Evolutionary conservation across 2,888 invertebrate genomes (phyloP), one percentile per base, ranked within the genome.

Genomic region (Lasioglossum pauxillum): DNA sequence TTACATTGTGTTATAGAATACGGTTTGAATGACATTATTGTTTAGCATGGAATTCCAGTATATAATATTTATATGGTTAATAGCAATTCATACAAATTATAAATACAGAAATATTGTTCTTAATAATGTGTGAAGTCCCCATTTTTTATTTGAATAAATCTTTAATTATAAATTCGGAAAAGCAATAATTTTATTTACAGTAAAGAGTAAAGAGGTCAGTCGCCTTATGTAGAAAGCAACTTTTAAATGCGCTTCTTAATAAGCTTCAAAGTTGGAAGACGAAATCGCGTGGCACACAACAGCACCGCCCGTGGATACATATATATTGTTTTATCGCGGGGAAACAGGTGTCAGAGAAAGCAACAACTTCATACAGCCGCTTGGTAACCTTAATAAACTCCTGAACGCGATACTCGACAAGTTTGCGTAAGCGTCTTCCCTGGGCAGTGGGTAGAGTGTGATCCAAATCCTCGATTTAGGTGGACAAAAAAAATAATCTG

Each of bases 381-480:
- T 0, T 49, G 71, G 69, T 44, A 75, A 71, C 71, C 74, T 77
- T 80, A 78, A 85, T 78, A 78, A 86, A 72, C 76, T 85, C 75
- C 73, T 38, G 75, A 80, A 80, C 67, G 74, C 46, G 38, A 74
- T 79, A 67, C 41, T 75, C 27, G 49, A 69, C 60, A 77, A 77
- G 69, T 80, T 84, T 31, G 53, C 27, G 23, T 31, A 35, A 27
- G 44, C 69, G 19, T 23, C 27, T n/a, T 60, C 35, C 14, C n/a
- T 19, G 44, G 60, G 10, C 44, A 53, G 31, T 69, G 49, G 31
- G 67, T 19, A 14, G 46, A 64, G 44, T 46, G 31, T 41, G 38
- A 57, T 64, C 1, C 5, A 16, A 64, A 64, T 31, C 27, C 2
- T 31, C 60, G 5, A 60, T 27, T 60, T 27, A 5, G 27, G 27